Evolutionary conservation across 2,888 invertebrate genomes (phyloP).

Genomic region (Plebejus argus): DNA sequence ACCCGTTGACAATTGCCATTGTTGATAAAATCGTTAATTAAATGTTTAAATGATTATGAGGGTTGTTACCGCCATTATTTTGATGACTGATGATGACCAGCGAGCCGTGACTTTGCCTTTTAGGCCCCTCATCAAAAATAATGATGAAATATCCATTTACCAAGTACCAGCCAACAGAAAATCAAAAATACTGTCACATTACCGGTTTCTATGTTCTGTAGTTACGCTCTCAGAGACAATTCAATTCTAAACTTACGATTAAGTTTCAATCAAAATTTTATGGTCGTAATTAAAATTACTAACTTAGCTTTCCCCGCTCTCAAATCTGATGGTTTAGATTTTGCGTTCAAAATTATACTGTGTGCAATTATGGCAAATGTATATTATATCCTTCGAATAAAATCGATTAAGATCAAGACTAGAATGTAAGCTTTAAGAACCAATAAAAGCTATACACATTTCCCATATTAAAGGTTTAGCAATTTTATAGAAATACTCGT

Average conservation of each 20-base stretch:
- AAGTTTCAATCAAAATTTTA: neutral
- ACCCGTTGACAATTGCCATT: constrained; percentile 16
- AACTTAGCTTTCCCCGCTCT: neutral
- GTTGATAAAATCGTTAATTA: constrained; percentile 15
- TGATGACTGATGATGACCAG: neutral
- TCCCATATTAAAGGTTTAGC: neutral
- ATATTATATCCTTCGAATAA: too few species aligned
- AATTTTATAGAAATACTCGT: neutral
- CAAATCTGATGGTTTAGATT: neutral
- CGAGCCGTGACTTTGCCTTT: neutral
- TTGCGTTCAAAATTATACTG: neutral
- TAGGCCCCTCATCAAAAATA: neutral
- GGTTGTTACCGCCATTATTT: neutral
- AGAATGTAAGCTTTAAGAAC: neutral
- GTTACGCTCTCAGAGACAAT: neutral
- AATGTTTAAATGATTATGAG: constrained; percentile 10
- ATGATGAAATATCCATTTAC: neutral
- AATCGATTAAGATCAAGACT: neutral
- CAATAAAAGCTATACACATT: neutral
- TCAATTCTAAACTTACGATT: neutral
- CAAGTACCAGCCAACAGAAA: neutral
- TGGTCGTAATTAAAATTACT: neutral
- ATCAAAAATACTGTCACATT: neutral
- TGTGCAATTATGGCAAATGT: too few species aligned
- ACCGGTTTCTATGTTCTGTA: neutral